phyloP scores from a whole-genome alignment of 1,140 invertebrate genomes.

The Drosophila jambulina region DNA sequence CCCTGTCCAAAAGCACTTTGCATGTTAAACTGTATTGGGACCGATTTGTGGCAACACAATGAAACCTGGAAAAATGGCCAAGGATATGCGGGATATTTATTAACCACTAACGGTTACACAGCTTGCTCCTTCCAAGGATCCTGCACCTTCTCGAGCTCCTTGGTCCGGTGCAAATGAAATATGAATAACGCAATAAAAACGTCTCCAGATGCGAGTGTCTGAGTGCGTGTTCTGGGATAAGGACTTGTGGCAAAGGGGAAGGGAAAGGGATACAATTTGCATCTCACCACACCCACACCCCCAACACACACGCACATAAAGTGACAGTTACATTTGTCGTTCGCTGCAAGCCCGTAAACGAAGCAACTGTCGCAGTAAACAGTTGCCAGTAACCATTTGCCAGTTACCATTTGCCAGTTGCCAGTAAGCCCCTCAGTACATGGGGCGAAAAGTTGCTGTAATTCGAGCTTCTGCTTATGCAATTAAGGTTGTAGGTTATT shows the following conservation, averaged over 20 bases:
- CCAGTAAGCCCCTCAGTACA: conserved; percentile 2
- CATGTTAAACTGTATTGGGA: background rate
- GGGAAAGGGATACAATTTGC: conserved; percentile 41
- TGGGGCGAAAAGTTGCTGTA: conserved; percentile 1
- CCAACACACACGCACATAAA: conserved; percentile 57
- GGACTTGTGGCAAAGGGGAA: background rate
- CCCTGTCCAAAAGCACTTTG: too few relatives aligned
- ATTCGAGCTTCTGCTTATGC: background rate
- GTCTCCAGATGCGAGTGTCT: conserved; percentile 38
- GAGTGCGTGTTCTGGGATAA: conserved; percentile 3
- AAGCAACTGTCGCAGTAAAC: conserved; percentile 40
- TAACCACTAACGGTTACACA: conserved; percentile 17
- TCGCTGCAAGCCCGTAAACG: conserved; percentile 29
- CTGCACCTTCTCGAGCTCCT: background rate
- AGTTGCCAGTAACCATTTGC: conserved; percentile 45
- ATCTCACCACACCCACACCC: conserved; percentile 17
- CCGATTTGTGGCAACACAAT: background rate
- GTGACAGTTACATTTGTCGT: conserved; percentile 67
- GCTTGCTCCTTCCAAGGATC: background rate
- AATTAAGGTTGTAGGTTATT: background rate
- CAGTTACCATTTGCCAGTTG: conserved; percentile 33
- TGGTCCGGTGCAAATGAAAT: conserved; percentile 59
- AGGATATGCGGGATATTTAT: conserved; percentile 20
- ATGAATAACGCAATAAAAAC: conserved; percentile 74
- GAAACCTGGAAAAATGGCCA: conserved; percentile 11